These are phyloP conservation scores for Isaurus tuberculatus DNA, from an alignment of 92 coral and sea anemone genomes.

Conservation along the genomic window DNA sequence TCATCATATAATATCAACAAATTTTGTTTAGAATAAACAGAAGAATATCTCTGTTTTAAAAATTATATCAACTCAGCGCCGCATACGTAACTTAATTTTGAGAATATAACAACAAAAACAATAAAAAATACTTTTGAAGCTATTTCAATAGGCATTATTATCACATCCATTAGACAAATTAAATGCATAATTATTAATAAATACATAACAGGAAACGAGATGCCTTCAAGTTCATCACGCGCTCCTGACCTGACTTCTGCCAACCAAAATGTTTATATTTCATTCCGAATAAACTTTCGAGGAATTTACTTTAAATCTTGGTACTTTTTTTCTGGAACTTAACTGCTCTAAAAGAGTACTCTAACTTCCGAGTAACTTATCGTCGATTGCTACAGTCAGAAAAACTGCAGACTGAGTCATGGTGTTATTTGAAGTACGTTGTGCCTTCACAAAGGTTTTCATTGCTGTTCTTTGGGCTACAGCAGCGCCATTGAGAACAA, in stretches of 20 bases:
- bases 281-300: background rate
- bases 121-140: too few species aligned
- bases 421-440: background rate
- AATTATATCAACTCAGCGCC: too few species aligned
- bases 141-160: too few species aligned
- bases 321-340: background rate
- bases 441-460: background rate
- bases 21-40: too few species aligned
- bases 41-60: too few species aligned
- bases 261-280: background rate
- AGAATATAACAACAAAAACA: too few species aligned
- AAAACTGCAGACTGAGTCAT: background rate
- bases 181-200: too few species aligned
- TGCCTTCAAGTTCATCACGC: background rate
- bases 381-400: background rate
- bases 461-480: background rate
- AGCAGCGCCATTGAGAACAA: conserved; percentile 1
- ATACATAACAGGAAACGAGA: background rate
- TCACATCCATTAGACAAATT: too few species aligned
- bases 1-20: too few species aligned
- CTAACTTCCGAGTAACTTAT: background rate
- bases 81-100: too few species aligned
- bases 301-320: background rate
- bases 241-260: background rate
- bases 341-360: background rate